Conservation (phyloP, 2,113 vertebrate genomes). For the Pycnonotus jocosus region DNA sequence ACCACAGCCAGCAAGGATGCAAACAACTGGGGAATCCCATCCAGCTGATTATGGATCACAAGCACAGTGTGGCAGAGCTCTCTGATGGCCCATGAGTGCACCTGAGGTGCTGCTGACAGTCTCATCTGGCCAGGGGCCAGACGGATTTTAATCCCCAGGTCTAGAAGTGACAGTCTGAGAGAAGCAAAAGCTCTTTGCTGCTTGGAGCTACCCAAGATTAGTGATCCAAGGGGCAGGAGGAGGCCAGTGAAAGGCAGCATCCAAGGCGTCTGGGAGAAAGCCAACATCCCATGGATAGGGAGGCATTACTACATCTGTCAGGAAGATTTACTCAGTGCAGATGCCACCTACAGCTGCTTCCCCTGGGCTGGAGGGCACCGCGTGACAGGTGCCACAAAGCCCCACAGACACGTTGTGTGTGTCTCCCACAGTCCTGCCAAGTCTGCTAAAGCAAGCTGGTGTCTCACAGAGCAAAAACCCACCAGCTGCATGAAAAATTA, state of each 20-base stretch:
- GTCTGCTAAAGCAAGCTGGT: not conserved
- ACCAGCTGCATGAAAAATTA: not conserved
- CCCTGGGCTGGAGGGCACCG: not conserved
- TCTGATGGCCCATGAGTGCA: not conserved
- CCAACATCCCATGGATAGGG: fast-evolving
- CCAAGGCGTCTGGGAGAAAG: not conserved
- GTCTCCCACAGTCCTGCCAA: not conserved
- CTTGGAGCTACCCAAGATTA: not conserved
- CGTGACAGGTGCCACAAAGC: not conserved
- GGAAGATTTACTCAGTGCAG: not conserved
- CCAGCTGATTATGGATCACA: not conserved
- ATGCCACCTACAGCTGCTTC: not conserved
- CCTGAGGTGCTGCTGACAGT: not conserved
- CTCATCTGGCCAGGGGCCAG: not conserved
- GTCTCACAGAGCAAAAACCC: not conserved
- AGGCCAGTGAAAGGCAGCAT: not conserved
- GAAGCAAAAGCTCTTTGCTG: not conserved
- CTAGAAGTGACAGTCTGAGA: not conserved
- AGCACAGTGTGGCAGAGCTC: not conserved
- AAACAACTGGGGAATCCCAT: not conserved
- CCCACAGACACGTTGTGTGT: not conserved
- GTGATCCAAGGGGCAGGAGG: not conserved
- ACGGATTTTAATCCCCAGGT: not conserved
- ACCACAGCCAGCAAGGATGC: not conserved
- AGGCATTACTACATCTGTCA: fast-evolving